A percentile compares a stretch with the other conserved stretches of the same genome.
Evolutionary conservation across 2,113 vertebrate species (phyloP).

Genomic region (Trematomus loennbergii): DNA sequence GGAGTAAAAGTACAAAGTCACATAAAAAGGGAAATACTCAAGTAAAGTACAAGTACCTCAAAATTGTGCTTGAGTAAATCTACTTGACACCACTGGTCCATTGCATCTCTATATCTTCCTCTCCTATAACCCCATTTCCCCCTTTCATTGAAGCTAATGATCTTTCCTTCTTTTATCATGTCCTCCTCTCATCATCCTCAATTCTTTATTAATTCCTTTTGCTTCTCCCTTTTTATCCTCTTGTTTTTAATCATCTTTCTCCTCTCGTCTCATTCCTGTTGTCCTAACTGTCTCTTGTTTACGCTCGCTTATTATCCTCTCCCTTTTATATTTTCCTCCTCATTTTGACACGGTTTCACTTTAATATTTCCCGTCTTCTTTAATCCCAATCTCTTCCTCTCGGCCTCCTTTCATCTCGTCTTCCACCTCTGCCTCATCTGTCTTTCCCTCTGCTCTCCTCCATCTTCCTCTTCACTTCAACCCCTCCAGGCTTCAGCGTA

Average conservation of each 20-base stretch:
- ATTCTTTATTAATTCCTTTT: background rate
- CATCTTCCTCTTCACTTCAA: conserved; percentile 35
- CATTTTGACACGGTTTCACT: conserved; percentile 18
- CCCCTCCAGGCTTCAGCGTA: conserved; percentile 41
- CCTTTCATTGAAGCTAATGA: conserved; percentile 3
- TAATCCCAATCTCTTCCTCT: conserved; percentile 33
- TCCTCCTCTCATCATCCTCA: background rate
- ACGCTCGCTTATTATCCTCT: background rate
- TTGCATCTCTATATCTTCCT: background rate
- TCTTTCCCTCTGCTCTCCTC: conserved; percentile 32
- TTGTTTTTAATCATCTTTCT: background rate
- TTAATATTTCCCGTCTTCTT: conserved; percentile 8
- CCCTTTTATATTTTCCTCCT: background rate
- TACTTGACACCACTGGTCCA: too few relatives aligned
- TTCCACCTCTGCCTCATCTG: conserved; percentile 39
- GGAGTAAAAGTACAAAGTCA: too few relatives aligned
- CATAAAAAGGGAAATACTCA: too few relatives aligned
- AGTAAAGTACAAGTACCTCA: too few relatives aligned
- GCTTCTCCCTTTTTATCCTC: background rate
- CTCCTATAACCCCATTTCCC: background rate
- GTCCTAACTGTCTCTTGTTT: background rate
- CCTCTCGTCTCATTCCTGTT: background rate
- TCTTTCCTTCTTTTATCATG: conserved; percentile 6
- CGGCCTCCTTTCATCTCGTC: conserved; percentile 52
- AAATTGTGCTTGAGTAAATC: too few relatives aligned